phyloP scores from a whole-genome alignment of 2,888 invertebrate genomes.

The Vandiemenella viatica region DNA sequence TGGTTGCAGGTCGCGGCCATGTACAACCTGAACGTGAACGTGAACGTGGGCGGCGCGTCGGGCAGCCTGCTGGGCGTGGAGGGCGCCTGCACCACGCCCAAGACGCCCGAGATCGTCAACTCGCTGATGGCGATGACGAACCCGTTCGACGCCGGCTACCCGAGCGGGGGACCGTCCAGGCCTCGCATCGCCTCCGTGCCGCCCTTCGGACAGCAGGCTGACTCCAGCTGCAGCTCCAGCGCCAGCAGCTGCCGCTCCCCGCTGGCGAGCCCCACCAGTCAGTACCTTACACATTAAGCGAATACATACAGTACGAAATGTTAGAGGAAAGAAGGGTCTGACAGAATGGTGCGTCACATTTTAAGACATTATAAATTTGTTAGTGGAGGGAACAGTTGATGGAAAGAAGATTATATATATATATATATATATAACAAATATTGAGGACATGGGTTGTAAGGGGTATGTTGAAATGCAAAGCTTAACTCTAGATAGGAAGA shows the following conservation, averaged over 20 bases:
- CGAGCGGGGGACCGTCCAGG: slow-evolving; percentile 22
- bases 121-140: slow-evolving; percentile 82
- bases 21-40: slow-evolving; percentile 54
- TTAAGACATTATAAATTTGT: too few relatives aligned
- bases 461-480: too few relatives aligned
- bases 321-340: too few relatives aligned
- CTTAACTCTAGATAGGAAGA: too few relatives aligned
- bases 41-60: slow-evolving; percentile 39
- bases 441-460: too few relatives aligned
- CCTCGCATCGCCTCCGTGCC: slow-evolving; percentile 12
- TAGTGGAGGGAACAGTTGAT: too few relatives aligned
- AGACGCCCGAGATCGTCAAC: slow-evolving; percentile 84
- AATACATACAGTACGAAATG: too few relatives aligned
- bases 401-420: too few relatives aligned
- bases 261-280: background rate
- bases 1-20: too few relatives aligned
- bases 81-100: slow-evolving; percentile 56
- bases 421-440: too few relatives aligned
- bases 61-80: slow-evolving; percentile 53
- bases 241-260: background rate
- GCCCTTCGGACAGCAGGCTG: slow-evolving; percentile 20
- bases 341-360: too few relatives aligned
- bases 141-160: slow-evolving; percentile 61
- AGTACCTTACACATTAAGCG: too few relatives aligned
- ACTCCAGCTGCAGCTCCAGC: slow-evolving; percentile 1